Conservation (phyloP, 2,113 vertebrate species). For the Crotalus viridis region DNA sequence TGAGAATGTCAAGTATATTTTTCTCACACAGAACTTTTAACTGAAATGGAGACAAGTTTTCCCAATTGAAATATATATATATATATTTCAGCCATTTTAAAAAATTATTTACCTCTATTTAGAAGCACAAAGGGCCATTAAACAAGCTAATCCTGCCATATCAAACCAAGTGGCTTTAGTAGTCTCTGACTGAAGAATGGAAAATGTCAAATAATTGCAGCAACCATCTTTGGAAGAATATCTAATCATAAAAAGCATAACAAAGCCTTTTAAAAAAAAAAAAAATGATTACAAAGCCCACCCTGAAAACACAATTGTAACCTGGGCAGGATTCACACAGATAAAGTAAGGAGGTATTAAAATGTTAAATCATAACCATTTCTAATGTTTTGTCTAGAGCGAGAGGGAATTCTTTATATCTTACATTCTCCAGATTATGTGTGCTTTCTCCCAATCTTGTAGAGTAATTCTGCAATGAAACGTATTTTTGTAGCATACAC, state of each 20-base stretch:
- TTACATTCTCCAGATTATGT: constrained; percentile 13
- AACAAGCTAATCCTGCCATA: constrained; percentile 46
- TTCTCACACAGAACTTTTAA: too few relatives aligned
- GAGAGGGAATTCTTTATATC: constrained; percentile 25
- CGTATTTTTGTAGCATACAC: constrained; percentile 23
- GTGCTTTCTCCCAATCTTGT: constrained; percentile 12
- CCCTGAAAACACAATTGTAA: constrained; percentile 33
- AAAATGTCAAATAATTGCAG: background rate
- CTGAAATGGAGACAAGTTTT: background rate
- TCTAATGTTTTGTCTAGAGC: constrained; percentile 12
- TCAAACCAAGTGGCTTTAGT: constrained; percentile 47
- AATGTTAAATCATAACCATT: constrained; percentile 22
- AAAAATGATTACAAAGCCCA: constrained; percentile 53
- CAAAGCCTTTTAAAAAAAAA: constrained; percentile 43
- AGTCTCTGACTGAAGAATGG: background rate
- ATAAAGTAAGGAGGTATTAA: constrained; percentile 46
- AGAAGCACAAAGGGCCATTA: background rate
- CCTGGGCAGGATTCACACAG: constrained; percentile 47
- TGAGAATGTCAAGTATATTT: background rate
- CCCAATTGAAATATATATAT: background rate
- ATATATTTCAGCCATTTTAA: constrained; percentile 26
- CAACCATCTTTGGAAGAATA: constrained; percentile 47
- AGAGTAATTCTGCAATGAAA: constrained; percentile 33
- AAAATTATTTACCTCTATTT: background rate
- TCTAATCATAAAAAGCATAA: constrained; percentile 58